These are phyloP conservation scores for Grallaria varia DNA, from an alignment of 2,113 vertebrate species.

Conservation along the genomic window DNA sequence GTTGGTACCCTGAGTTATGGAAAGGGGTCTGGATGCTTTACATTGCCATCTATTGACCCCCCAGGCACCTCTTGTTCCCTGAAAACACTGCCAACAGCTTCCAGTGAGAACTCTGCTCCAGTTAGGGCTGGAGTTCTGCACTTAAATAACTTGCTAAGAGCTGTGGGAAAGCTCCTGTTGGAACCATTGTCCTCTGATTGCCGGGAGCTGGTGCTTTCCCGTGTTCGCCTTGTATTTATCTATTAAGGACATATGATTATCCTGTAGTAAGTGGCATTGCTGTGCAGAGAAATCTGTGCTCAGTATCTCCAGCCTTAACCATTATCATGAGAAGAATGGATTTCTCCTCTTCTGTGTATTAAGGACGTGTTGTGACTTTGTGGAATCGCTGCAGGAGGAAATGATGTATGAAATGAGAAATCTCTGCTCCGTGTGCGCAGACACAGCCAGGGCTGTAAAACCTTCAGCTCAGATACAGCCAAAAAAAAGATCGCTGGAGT, in stretches of 20 bases:
- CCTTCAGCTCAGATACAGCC: neutral
- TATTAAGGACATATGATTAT: neutral
- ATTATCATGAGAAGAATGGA: neutral
- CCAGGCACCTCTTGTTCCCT: neutral
- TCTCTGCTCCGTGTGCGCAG: conserved; percentile 4
- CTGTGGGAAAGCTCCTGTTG: neutral
- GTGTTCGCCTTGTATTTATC: neutral
- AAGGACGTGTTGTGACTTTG: conserved; percentile 54
- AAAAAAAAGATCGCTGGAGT: neutral
- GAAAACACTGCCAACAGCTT: neutral
- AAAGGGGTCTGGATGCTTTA: neutral
- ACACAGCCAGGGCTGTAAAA: conserved; percentile 1
- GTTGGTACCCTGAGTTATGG: neutral
- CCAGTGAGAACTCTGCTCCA: neutral
- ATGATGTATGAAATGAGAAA: conserved; percentile 79
- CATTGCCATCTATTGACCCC: neutral
- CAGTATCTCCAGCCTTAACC: neutral
- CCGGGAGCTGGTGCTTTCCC: neutral
- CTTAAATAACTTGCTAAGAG: neutral
- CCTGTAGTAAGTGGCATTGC: neutral
- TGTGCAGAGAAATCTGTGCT: neutral
- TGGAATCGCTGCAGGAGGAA: conserved; percentile 67
- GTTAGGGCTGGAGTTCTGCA: neutral
- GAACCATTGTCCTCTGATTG: neutral
- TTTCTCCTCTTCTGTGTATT: conserved; percentile 47